Evolutionary conservation across 2,888 invertebrate species (phyloP), one percentile per base, ranked within the genome.

Genomic region (Drosophila monieri): DNA sequence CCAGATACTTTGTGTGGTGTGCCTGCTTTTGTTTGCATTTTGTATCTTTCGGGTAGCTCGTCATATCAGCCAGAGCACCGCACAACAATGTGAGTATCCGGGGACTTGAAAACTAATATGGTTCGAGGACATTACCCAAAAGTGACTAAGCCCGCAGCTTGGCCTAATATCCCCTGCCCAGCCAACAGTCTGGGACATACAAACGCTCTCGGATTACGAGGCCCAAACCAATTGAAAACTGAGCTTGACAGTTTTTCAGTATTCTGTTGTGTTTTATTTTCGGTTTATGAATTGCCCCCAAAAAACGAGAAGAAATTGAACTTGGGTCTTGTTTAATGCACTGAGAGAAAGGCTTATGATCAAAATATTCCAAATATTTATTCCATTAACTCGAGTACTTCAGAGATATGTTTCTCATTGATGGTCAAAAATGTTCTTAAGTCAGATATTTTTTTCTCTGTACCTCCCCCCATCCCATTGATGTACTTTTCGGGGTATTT

Each of bases 141-240:
- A 80, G 72, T 85, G 81, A 87, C 81, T 80, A 80, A 80, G 80
- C 80, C 86, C 80, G 80, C 80, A 80, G 74, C 71, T 44, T 71
- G 61, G 69, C 70, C 68, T 69, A 53, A 69, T 69, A 47, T 55
- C 12, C 41, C 47, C 27, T 25, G 15, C 25, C 44, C 46, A n/a
- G 9, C 44, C 30, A 27, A 37, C 61, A 51, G 55, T 64, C 76
- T 73, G 61, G 53, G 48, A 57, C 51, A 3, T 39, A 37, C 14
- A 37, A 1, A 44, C 55, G 76, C 77, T 79, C 86, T 80, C 80
- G 80, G 85, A 84, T 80, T 80, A 84, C 80, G 67, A 53, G 37
- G 67, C 57, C 48, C 48, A 76, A 78, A 78, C 80, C 87, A 80
- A 81, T 85, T 83, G 81, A 83, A 83, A 87, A 78, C 87, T 76